Base-by-base conservation (phyloP, 2,113 vertebrate genomes). In the Strix aluco region DNA sequence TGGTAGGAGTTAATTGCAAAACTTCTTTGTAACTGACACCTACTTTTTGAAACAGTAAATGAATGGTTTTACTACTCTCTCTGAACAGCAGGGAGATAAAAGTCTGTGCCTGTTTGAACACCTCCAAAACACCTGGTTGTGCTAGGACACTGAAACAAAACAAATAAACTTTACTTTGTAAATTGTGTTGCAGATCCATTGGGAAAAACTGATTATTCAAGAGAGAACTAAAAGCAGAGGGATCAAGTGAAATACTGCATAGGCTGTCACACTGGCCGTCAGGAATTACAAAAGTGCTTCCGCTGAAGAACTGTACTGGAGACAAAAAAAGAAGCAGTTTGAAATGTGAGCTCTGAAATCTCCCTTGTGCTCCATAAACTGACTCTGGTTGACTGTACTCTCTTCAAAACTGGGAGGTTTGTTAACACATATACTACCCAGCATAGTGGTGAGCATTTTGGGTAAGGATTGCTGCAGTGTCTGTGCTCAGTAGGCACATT, bases 371-470 rank as follows among this genome's bases (percentile, higher is more conserved):
- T 79, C 19, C 22, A 36, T 42, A 65, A 63, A n/a, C 15, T 61
- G 51, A 32, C 6, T 13, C 32, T 81, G 13, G 5, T 22, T 79
- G 19, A 42, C n/a, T 40, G 46, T 13, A 22, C 3, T 21, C 2
- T 47, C 9, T 20, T 67, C 25, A 54, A 46, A 34, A 40, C 21
- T 21, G 17, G 11, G 25, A 62, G 15, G 15, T 1, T 55, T 80
- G 22, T 88, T 77, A 71, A 10, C 10, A 52, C 14, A 52, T 52
- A 23, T 9, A 12, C 22, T 26, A 29, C 34, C 5, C 57, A 65
- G 27, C 10, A 84, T 8, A 71, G 32, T 20, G 15, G 0, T 2
- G 6, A 46, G 17, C 20, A 10, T n/a, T 54, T 30, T 16, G 5
- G 15, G 22, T 38, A 15, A 59, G 10, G 10, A 26, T 42, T 26